These are phyloP conservation scores for Sebastes umbrosus DNA, from an alignment of 2,797 vertebrate species.

Conservation along the genomic window DNA sequence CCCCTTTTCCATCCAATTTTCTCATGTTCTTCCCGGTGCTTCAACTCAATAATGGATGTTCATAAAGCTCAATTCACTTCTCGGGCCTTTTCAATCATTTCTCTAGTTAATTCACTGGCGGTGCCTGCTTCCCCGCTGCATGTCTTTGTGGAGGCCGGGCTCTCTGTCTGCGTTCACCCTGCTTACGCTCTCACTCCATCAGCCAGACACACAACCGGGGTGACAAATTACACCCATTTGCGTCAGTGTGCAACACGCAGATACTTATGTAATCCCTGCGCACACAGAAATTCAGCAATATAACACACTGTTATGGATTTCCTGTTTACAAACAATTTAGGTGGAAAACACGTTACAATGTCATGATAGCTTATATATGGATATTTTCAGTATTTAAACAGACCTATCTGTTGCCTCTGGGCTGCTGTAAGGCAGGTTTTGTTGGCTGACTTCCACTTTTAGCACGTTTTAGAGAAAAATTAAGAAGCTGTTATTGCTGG, in stretches of 20 bases:
- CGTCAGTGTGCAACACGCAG: conserved; percentile 7
- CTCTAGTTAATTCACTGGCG: conserved; percentile 53
- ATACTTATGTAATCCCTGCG: conserved; percentile 7
- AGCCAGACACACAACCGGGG: conserved; percentile 24
- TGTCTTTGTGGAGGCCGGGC: conserved; percentile 31
- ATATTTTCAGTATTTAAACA: background rate
- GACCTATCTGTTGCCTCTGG: background rate
- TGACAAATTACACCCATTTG: conserved; percentile 64
- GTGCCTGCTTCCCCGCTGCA: background rate
- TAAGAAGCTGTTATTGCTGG: too few species aligned
- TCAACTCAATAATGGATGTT: conserved; percentile 67
- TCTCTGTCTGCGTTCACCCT: conserved; percentile 43
- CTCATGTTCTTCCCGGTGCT: conserved; percentile 39
- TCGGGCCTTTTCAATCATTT: conserved; percentile 59
- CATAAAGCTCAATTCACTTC: conserved; percentile 56
- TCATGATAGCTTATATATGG: background rate
- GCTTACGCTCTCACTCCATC: conserved; percentile 59
- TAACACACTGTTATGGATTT: background rate
- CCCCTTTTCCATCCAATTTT: conserved; percentile 22
- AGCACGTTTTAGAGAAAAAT: background rate
- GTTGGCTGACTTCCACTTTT: background rate
- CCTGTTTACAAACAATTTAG: background rate
- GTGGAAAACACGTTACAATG: background rate
- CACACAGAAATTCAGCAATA: background rate
- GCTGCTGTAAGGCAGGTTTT: background rate